Evolutionary conservation across 2,113 vertebrate species (phyloP).

Genomic region (Elaphurus davidianus): DNA sequence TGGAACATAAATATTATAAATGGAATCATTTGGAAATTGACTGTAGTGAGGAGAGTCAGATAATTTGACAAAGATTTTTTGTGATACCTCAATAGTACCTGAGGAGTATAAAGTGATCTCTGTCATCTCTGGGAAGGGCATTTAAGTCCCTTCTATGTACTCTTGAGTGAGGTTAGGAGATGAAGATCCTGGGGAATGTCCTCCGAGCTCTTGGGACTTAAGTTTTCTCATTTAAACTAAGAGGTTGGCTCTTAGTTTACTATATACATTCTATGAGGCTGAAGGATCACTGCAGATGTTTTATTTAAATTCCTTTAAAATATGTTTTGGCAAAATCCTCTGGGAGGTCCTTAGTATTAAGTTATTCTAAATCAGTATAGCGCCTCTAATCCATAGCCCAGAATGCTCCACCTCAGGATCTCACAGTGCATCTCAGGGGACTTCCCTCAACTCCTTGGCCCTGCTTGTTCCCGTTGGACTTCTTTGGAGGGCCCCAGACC

Average conservation of each 20-base stretch:
- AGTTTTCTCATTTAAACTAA: constrained; percentile 3
- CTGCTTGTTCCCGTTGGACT: accelerated
- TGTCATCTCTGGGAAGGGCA: background rate
- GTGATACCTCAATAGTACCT: background rate
- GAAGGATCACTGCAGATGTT: background rate
- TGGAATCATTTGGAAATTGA: background rate
- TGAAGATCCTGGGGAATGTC: background rate
- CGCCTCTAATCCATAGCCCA: background rate
- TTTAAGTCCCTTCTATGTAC: background rate
- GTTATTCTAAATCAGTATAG: background rate
- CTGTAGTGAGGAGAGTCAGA: background rate
- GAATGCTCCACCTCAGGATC: too few species aligned
- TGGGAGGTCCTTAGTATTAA: background rate
- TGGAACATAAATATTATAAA: background rate
- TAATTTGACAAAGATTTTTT: background rate
- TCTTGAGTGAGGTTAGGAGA: background rate
- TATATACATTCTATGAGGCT: background rate
- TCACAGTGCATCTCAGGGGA: background rate
- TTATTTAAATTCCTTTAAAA: background rate
- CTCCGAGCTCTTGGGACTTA: background rate
- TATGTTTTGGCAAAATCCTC: background rate
- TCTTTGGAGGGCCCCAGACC: background rate
- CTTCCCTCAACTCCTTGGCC: background rate
- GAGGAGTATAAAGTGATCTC: background rate
- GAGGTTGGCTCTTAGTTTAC: background rate